phyloP scores from a whole-genome alignment of 2,797 vertebrate species.

The Agapornis canus region DNA sequence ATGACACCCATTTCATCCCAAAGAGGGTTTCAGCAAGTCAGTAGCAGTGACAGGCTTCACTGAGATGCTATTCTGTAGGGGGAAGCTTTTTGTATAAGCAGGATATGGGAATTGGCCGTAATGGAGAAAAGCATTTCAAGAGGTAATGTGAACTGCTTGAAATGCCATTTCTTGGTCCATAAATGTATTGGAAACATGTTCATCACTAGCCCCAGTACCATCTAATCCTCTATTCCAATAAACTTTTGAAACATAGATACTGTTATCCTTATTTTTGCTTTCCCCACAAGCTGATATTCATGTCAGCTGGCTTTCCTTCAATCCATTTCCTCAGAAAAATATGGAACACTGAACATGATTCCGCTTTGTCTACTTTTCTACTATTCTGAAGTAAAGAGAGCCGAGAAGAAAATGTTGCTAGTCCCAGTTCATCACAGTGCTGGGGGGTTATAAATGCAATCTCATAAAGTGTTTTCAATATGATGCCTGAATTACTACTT shows the following conservation, averaged over 20 bases:
- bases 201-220: not conserved
- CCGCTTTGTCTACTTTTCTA: not conserved
- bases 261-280: not conserved
- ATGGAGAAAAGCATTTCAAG: not conserved
- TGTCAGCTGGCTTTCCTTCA: not conserved
- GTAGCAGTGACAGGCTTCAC: not conserved
- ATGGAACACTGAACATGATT: not conserved
- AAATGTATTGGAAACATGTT: not conserved
- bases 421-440: not conserved
- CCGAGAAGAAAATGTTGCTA: not conserved
- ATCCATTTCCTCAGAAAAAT: not conserved
- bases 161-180: not conserved
- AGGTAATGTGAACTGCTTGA: not conserved
- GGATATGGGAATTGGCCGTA: not conserved
- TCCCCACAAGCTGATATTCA: not conserved
- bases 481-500: not conserved
- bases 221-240: not conserved
- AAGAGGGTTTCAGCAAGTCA: not conserved
- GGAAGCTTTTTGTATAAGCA: not conserved
- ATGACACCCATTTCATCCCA: slow-evolving; percentile 9
- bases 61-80: not conserved
- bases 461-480: not conserved
- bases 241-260: not conserved
- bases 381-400: not conserved
- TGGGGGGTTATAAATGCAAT: not conserved